Conservation (phyloP, 2,113 vertebrate genomes). For the Tragelaphus scriptus region DNA sequence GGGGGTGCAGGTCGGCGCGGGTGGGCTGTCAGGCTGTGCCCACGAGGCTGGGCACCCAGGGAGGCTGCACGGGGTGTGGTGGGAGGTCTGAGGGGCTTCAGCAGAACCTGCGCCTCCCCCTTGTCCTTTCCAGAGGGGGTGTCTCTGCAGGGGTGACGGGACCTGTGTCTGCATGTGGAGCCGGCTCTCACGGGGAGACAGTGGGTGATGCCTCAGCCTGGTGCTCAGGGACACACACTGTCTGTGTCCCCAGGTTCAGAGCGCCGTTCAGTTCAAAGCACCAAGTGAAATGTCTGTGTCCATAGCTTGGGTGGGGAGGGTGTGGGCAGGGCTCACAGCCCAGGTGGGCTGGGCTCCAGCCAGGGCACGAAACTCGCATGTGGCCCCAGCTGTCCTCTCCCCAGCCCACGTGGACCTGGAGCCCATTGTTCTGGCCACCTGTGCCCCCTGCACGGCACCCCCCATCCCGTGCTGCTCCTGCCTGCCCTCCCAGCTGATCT, state of each 20-base stretch:
- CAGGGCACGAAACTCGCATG: fast-evolving
- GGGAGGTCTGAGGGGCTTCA: not conserved
- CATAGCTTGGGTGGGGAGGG: not conserved
- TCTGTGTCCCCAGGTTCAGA: too few relatives aligned
- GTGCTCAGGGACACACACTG: not conserved
- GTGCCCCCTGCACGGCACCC: fast-evolving
- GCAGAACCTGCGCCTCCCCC: not conserved
- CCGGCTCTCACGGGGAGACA: fast-evolving
- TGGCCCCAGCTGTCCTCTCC: not conserved
- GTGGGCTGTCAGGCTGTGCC: not conserved
- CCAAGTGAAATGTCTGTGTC: constrained; percentile 55
- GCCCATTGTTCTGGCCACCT: fast-evolving
- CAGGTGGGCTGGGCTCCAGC: fast-evolving
- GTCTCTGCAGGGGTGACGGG: fast-evolving
- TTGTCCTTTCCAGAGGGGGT: not conserved
- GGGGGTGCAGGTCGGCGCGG: too few relatives aligned
- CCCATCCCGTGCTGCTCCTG: too few relatives aligned
- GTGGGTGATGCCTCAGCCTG: not conserved
- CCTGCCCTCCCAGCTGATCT: not conserved
- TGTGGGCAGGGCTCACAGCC: fast-evolving
- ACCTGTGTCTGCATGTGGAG: not conserved
- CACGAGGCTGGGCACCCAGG: too few relatives aligned
- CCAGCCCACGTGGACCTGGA: not conserved
- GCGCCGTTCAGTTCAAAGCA: constrained; percentile 72
- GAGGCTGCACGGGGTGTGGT: fast-evolving